Evolutionary conservation across 2,113 vertebrate genomes (phyloP).

Genomic region (Corvus moneduloides): DNA sequence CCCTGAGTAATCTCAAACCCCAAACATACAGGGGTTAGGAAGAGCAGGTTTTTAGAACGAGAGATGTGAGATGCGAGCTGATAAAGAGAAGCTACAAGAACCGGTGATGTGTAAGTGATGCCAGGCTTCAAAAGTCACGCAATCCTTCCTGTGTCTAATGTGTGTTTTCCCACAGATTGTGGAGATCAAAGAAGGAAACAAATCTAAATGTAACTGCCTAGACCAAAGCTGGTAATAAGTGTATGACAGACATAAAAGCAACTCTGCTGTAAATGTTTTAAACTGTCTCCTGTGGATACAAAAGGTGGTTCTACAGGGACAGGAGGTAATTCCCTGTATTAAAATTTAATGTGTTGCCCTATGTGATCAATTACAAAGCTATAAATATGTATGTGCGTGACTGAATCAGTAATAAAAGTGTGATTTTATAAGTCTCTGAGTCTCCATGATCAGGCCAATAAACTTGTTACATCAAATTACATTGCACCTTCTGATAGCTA

Average conservation of each 20-base stretch:
- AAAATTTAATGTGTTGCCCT: not conserved
- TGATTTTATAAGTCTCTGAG: slow-evolving; percentile 7
- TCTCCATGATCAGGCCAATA: not conserved
- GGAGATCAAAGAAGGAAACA: slow-evolving; percentile 12
- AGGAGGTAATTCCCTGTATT: not conserved
- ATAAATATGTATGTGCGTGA: slow-evolving; percentile 4
- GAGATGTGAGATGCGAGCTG: not conserved
- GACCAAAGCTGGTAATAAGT: not conserved
- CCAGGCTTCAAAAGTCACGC: not conserved
- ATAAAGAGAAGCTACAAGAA: not conserved
- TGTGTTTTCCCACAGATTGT: not conserved
- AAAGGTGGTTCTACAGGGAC: not conserved
- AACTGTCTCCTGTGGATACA: not conserved
- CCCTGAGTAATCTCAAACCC: not conserved
- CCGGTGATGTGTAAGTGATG: not conserved
- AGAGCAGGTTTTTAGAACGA: not conserved
- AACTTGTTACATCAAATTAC: not conserved
- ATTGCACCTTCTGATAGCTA: not conserved
- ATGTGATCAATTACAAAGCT: not conserved
- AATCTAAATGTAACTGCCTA: not conserved
- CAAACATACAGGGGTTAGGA: not conserved
- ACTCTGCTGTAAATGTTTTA: not conserved
- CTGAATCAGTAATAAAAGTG: not conserved
- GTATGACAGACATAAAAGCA: not conserved
- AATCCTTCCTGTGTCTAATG: not conserved